Evolutionary conservation across 92 coral and sea anemone genomes (phyloP), one percentile per base, ranked within the genome.

Genomic region (Bergia sp.): DNA sequence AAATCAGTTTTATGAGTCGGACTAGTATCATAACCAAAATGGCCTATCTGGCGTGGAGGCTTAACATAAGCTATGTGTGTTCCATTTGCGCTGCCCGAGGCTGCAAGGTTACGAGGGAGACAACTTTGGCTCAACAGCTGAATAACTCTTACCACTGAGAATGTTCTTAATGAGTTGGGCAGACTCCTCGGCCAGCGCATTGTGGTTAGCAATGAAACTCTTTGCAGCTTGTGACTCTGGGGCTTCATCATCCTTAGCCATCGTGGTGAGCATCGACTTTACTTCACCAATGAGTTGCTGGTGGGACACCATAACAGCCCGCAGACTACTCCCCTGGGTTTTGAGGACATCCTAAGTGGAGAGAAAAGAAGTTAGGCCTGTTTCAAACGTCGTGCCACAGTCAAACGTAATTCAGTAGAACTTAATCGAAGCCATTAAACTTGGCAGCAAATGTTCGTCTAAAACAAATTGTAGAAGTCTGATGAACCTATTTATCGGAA

Each of bases 191-290:
- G 98, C 94, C 89, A 96, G 96, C 50, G 95, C 93, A 88, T 97
- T 95, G 93, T 97, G 98, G 64, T 96, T 96, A 86, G 96, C 77
- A 39, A 97, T 97, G 88, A 97, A 97, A 77, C 91, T 91, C 89
- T 96, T 93, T 0, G 99, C 99, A 40, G 94, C 95, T 21, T 91
- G 88, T 37, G 99, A 97, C 82, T 97, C 99, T 37, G 92, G 89
- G 7, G 98, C 99, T 41, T 97, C 98, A 45, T 97, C 99, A 82
- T 97, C 99, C 97, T 95, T 97, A 49, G 98, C 99, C 96, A 97
- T 91, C 3, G 98, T 91, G 50, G 98, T 96, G 4, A 97, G 93
- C 92, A 97, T 91, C 65, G 99, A 88, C 79, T 97, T 97, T 37
- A 97, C 99, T 79, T 97, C 99, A 41, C 96, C 92, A 74, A 97